Evolutionary conservation across 1,140 invertebrate species (phyloP).

Genomic region (Rhagoletis pomonella): DNA sequence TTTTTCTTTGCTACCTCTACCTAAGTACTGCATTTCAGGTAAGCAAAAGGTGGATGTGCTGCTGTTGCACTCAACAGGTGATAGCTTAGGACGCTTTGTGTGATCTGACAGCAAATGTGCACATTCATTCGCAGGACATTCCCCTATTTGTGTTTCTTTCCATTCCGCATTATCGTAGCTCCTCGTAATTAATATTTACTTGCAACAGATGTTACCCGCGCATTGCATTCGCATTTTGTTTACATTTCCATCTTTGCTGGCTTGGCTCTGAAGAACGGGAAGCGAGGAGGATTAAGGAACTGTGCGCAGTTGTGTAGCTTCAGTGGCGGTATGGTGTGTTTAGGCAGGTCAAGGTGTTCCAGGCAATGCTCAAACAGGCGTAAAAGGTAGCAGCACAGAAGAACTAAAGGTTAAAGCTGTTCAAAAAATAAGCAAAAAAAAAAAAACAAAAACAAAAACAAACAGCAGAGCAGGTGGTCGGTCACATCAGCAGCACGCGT

Average conservation of each 20-base stretch:
- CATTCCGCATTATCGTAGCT: not conserved
- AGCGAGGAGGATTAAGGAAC: slow-evolving; percentile 7
- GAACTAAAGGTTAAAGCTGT: not conserved
- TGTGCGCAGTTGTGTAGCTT: slow-evolving; percentile 18
- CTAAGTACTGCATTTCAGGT: not conserved
- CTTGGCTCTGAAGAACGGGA: too few species aligned
- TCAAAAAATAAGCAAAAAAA: not conserved
- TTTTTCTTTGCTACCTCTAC: not conserved
- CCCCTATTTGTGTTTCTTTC: not conserved
- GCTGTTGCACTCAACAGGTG: not conserved
- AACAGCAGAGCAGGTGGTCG: not conserved
- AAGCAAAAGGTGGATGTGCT: not conserved
- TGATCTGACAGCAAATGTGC: not conserved
- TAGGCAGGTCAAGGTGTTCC: not conserved
- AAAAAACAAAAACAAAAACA: not conserved
- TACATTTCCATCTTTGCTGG: slow-evolving; percentile 13
- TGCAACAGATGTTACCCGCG: slow-evolving; percentile 1
- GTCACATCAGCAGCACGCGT: slow-evolving; percentile 8
- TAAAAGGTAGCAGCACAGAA: not conserved
- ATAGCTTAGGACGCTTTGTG: not conserved
- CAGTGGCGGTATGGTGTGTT: not conserved
- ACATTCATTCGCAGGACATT: too few species aligned
- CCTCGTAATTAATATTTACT: not conserved
- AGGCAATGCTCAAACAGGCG: not conserved
- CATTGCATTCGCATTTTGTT: not conserved